Conservation (phyloP, 2,113 vertebrate genomes). For the Oryzias javanicus region DNA sequence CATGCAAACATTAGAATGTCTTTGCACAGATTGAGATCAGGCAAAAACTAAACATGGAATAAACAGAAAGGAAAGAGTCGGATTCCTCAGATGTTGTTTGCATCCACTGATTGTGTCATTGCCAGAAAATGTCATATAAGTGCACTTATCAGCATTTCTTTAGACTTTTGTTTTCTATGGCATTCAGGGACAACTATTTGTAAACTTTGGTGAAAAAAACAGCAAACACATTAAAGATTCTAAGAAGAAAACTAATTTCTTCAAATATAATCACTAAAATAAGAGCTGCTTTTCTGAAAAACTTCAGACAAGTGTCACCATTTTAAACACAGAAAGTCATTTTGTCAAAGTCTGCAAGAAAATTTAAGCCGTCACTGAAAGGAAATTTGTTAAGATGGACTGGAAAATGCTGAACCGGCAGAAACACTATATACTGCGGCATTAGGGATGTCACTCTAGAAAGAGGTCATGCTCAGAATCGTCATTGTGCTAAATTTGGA, state of each 20-base stretch:
- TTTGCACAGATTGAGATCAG: neutral
- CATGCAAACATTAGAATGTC: constrained; percentile 1
- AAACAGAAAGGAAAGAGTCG: neutral
- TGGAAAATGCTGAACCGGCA: neutral
- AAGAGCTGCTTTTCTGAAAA: no score
- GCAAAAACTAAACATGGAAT: neutral
- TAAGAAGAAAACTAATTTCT: no score
- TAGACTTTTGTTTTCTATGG: neutral
- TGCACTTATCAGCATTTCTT: neutral
- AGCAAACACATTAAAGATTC: no score
- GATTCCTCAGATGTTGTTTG: neutral
- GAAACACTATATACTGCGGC: neutral
- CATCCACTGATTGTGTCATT: neutral
- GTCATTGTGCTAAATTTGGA: no score
- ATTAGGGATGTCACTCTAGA: no score
- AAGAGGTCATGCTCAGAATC: no score
- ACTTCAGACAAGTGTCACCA: no score
- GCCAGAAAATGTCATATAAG: neutral
- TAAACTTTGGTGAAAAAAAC: no score
- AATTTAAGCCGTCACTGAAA: neutral
- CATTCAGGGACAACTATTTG: no score
- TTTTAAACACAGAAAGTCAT: no score
- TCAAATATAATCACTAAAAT: no score
- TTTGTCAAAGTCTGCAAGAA: neutral
- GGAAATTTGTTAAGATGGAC: neutral